Conservation (phyloP, 2,113 vertebrate species). For the Megalops atlanticus region DNA sequence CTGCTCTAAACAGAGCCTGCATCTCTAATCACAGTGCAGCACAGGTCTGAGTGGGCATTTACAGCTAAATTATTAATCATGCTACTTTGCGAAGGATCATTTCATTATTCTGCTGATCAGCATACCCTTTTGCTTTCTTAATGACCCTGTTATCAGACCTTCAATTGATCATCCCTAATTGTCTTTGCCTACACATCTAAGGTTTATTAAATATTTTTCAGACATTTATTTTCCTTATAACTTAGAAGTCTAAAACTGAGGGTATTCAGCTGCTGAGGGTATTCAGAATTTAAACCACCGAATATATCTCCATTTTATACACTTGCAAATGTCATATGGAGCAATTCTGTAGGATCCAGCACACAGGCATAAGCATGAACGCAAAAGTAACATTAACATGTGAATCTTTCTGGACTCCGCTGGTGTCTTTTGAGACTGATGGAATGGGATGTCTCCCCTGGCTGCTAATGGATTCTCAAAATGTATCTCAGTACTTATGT, state of each 20-base stretch:
- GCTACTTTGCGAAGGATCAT: slow-evolving; percentile 12
- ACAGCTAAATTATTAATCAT: slow-evolving; percentile 29
- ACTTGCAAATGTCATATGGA: too few relatives aligned
- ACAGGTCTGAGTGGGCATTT: slow-evolving; percentile 19
- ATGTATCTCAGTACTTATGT: too few relatives aligned
- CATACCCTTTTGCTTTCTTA: slow-evolving; percentile 15
- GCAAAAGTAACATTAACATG: too few relatives aligned
- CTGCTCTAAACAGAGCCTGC: background rate
- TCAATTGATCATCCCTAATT: slow-evolving; percentile 14
- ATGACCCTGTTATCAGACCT: slow-evolving; percentile 22
- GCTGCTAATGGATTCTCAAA: too few relatives aligned
- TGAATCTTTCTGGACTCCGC: too few relatives aligned
- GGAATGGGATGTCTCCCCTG: too few relatives aligned
- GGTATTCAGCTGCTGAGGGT: background rate
- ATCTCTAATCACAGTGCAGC: slow-evolving; percentile 12
- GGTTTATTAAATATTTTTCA: background rate
- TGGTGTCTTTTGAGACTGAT: too few relatives aligned
- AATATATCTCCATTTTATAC: too few relatives aligned
- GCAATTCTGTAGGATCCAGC: too few relatives aligned
- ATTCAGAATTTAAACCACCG: too few relatives aligned
- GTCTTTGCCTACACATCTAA: slow-evolving; percentile 2
- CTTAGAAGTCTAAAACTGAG: background rate
- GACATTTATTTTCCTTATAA: background rate
- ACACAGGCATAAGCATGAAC: too few relatives aligned
- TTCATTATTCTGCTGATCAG: slow-evolving; percentile 18